Evolutionary conservation across 2,888 invertebrate genomes (phyloP).

Genomic region (Xiphydria camelus): DNA sequence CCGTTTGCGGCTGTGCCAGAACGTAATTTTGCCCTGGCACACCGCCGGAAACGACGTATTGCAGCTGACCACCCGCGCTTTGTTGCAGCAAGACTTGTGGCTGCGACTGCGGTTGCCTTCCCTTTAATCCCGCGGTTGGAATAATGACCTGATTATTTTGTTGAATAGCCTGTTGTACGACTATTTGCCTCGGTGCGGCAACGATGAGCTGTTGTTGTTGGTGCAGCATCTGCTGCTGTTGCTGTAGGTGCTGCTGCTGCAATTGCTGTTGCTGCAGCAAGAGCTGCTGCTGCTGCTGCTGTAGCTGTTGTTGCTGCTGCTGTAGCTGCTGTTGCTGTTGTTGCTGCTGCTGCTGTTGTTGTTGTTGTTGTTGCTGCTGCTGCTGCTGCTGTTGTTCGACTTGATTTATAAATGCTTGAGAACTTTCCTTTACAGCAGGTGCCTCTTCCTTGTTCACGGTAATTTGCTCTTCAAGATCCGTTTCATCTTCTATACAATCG

Average conservation of each 20-base stretch:
- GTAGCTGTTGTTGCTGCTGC: constrained; percentile 28
- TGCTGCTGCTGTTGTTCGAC: constrained; percentile 20
- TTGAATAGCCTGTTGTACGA: constrained; percentile 56
- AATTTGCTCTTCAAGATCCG: constrained; percentile 60
- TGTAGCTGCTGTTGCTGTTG: constrained; percentile 26
- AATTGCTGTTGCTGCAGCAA: constrained; percentile 56
- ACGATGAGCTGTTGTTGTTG: constrained; percentile 49
- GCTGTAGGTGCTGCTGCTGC: constrained; percentile 44
- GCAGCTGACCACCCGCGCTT: constrained; percentile 58
- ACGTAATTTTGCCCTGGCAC: constrained; percentile 67
- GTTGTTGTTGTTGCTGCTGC: constrained; percentile 8
- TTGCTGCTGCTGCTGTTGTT: constrained; percentile 25
- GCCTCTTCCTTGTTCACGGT: constrained; percentile 33
- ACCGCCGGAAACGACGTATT: constrained; percentile 61
- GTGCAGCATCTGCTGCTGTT: constrained; percentile 51
- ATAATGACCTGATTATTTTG: constrained; percentile 48
- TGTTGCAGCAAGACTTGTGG: constrained; percentile 52
- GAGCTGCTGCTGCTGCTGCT: constrained; percentile 43
- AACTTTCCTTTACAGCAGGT: constrained; percentile 32
- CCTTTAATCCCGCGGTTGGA: constrained; percentile 44
- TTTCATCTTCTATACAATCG: constrained; percentile 80
- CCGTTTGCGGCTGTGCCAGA: constrained; percentile 68
- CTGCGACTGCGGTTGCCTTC: constrained; percentile 39
- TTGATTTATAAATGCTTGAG: constrained; percentile 16
- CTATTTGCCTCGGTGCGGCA: constrained; percentile 60